Evolutionary conservation across 2,888 invertebrate species (phyloP).

Genomic region (Melanostoma mellinum): DNA sequence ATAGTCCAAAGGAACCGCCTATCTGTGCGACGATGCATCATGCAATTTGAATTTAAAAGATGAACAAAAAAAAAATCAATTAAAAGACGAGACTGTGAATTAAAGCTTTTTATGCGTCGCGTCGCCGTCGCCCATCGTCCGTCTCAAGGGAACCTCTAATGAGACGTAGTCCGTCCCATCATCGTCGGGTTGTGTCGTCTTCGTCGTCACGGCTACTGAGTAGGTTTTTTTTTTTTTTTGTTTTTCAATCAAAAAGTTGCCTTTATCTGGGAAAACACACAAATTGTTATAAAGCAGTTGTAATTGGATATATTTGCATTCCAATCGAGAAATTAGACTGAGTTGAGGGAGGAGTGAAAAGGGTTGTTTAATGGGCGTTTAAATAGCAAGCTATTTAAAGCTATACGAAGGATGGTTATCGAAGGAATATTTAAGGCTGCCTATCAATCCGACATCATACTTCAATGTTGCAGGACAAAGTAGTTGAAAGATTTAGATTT

Average conservation of each 20-base stretch:
- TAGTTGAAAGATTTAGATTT: too few relatives aligned
- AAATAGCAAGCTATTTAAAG: too few relatives aligned
- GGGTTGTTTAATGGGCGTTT: conserved; percentile 20
- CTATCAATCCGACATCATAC: conserved; percentile 6
- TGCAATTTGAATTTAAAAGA: conserved; percentile 43
- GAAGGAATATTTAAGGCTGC: conserved; percentile 19
- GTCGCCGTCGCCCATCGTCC: not conserved
- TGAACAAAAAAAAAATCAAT: conserved; percentile 56
- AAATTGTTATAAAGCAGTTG: conserved; percentile 60
- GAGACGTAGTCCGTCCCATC: conserved; percentile 39
- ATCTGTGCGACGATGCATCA: conserved; percentile 31
- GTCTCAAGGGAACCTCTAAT: conserved; percentile 40
- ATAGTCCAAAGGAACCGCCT: conserved; percentile 49
- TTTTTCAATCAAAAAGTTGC: conserved; percentile 42
- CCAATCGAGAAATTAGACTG: conserved; percentile 27
- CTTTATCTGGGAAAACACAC: conserved; percentile 27
- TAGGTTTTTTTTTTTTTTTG: conserved; percentile 15
- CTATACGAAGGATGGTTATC: conserved; percentile 16
- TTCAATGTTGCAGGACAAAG: too few relatives aligned
- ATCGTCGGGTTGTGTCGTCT: not conserved
- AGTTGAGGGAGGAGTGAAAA: not conserved
- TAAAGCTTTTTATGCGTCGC: conserved; percentile 59
- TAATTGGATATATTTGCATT: conserved; percentile 58
- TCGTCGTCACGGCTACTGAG: conserved; percentile 30
- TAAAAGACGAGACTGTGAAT: conserved; percentile 63